Conservation (phyloP, 2,113 vertebrate genomes). For the Petaurus breviceps region DNA sequence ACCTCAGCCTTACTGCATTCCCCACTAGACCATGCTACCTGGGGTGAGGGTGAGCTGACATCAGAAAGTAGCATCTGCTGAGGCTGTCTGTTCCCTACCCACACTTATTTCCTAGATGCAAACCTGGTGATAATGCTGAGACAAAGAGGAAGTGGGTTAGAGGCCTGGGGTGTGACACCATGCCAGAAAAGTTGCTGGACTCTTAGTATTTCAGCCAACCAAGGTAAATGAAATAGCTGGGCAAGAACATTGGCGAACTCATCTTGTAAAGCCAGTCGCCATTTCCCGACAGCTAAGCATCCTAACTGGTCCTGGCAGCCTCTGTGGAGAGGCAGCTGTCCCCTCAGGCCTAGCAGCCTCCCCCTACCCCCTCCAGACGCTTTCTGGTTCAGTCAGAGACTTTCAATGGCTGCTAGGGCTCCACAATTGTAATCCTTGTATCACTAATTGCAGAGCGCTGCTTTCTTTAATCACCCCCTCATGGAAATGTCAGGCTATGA, state of each 20-base stretch:
- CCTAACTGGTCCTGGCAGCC: not conserved
- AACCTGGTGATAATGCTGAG: not conserved
- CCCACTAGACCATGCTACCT: not conserved
- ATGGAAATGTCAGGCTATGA: not conserved
- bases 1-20: not conserved
- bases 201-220: not conserved
- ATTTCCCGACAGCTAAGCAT: not conserved
- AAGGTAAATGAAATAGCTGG: not conserved
- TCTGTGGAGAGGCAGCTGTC: not conserved
- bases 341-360: slow-evolving; percentile 27
- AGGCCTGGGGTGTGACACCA: not conserved
- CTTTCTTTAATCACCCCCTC: slow-evolving; percentile 46
- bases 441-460: slow-evolving; percentile 61
- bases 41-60: not conserved
- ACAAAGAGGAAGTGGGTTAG: not conserved
- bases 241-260: not conserved
- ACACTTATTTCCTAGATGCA: not conserved
- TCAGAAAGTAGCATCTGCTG: not conserved
- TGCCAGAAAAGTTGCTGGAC: not conserved
- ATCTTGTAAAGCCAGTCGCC: not conserved
- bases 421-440: accelerated
- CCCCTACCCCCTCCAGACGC: not conserved
- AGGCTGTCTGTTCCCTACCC: not conserved
- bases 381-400: not conserved
- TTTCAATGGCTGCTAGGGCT: not conserved